phyloP scores from a whole-genome alignment of 2,888 invertebrate species.

The Stenurella melanura region DNA sequence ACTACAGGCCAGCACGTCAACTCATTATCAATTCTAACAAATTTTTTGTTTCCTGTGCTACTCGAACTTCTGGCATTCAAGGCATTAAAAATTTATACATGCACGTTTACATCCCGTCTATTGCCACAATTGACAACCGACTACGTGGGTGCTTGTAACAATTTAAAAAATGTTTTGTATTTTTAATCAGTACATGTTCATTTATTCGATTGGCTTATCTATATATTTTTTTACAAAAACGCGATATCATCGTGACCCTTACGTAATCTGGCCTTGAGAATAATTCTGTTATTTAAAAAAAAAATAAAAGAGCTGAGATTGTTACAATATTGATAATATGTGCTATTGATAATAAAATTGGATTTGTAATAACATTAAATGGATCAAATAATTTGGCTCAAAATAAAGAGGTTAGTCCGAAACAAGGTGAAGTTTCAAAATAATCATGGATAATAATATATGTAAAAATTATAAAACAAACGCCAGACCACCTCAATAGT shows the following conservation, averaged over 20 bases:
- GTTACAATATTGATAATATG: no score
- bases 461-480: no score
- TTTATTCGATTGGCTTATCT: background rate
- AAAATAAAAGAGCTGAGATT: background rate
- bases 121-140: constrained; percentile 15
- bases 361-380: background rate
- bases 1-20: background rate
- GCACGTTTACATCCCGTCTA: constrained; percentile 25
- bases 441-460: no score
- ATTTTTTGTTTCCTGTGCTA: constrained; percentile 28
- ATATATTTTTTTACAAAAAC: background rate
- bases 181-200: background rate
- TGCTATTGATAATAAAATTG: background rate
- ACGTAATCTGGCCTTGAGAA: background rate
- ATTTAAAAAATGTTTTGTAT: constrained; percentile 1
- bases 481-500: no score
- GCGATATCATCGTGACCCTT: background rate
- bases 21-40: constrained; percentile 25
- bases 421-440: no score
- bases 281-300: background rate
- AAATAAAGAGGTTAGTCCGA: no score
- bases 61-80: background rate
- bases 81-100: constrained; percentile 31
- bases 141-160: constrained; percentile 19
- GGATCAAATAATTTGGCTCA: no score